Percentiles rank a stretch among this genome's conserved stretches.
phyloP scores from a whole-genome alignment of 2,888 invertebrate species.

The Abscondita cerata region DNA sequence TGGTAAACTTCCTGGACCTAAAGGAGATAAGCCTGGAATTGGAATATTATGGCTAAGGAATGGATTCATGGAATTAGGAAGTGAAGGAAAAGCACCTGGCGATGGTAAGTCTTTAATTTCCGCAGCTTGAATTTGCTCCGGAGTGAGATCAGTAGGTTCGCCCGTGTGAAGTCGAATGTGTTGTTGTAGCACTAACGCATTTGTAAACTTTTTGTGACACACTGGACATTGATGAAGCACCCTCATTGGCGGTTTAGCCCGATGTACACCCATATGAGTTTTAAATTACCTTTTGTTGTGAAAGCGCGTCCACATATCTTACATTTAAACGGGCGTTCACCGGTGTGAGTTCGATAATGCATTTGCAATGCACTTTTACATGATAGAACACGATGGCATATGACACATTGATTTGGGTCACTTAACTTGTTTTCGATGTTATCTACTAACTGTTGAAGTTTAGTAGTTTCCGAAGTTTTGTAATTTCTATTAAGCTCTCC shows the following conservation, averaged over 20 bases:
- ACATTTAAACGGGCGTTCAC: conserved; percentile 95
- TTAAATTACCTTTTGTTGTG: conserved; percentile 98
- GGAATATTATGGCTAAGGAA: conserved; percentile 69
- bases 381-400: conserved; percentile 94
- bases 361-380: conserved; percentile 97
- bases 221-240: conserved; percentile 96
- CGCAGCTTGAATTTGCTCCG: conserved; percentile 84
- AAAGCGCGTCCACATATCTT: conserved; percentile 97
- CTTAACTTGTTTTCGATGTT: conserved; percentile 95
- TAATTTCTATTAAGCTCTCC: conserved; percentile 97
- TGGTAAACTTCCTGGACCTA: conserved; percentile 70
- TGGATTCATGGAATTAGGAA: conserved; percentile 65
- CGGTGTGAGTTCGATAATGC: conserved; percentile 97
- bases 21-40: conserved; percentile 66
- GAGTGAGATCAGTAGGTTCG: conserved; percentile 84
- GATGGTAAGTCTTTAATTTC: conserved; percentile 80
- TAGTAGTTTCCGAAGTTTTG: conserved; percentile 94
- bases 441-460: conserved; percentile 95
- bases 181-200: conserved; percentile 90
- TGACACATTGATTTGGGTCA: conserved; percentile 99
- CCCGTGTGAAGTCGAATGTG: conserved; percentile 93
- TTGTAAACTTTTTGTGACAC: conserved; percentile 96
- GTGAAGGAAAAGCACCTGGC: conserved; percentile 61
- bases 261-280: conserved; percentile 99
- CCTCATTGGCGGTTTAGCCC: conserved; percentile 91